Evolutionary conservation across 2,888 invertebrate genomes (phyloP).

Genomic region (Napeogenes sylphis): DNA sequence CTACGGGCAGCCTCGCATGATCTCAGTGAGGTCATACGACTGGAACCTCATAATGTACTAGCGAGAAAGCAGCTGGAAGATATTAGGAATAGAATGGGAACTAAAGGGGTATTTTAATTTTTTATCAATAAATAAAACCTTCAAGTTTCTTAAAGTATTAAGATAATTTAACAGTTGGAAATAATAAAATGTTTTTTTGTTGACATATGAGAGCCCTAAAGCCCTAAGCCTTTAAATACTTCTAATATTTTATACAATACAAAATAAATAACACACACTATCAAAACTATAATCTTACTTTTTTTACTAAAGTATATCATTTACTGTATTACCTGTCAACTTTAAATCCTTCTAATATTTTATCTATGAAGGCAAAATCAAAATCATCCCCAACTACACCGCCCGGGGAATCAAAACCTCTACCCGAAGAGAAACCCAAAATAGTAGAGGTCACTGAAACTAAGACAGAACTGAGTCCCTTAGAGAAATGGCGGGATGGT

Average conservation of each 20-base stretch:
- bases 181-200: too few relatives aligned
- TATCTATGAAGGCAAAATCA: constrained; percentile 55
- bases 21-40: constrained; percentile 80
- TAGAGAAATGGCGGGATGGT: constrained; percentile 60
- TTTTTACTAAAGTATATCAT: too few relatives aligned
- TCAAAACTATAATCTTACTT: too few relatives aligned
- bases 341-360: constrained; percentile 12
- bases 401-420: constrained; percentile 42
- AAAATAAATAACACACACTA: too few relatives aligned
- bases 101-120: constrained; percentile 62
- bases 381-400: constrained; percentile 66
- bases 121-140: too few relatives aligned
- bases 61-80: constrained; percentile 79
- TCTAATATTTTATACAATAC: too few relatives aligned
- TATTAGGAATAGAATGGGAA: constrained; percentile 74
- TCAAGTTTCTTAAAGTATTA: too few relatives aligned
- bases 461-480: constrained; percentile 30
- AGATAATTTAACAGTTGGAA: too few relatives aligned
- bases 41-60: constrained; percentile 88
- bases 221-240: too few relatives aligned
- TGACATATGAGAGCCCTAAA: too few relatives aligned
- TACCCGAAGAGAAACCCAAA: constrained; percentile 43
- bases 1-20: constrained; percentile 84
- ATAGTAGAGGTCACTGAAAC: constrained; percentile 45
- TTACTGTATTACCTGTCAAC: too few relatives aligned